Evolutionary conservation across 2,113 vertebrate genomes (phyloP).

Genomic region (Notiomystis cincta): DNA sequence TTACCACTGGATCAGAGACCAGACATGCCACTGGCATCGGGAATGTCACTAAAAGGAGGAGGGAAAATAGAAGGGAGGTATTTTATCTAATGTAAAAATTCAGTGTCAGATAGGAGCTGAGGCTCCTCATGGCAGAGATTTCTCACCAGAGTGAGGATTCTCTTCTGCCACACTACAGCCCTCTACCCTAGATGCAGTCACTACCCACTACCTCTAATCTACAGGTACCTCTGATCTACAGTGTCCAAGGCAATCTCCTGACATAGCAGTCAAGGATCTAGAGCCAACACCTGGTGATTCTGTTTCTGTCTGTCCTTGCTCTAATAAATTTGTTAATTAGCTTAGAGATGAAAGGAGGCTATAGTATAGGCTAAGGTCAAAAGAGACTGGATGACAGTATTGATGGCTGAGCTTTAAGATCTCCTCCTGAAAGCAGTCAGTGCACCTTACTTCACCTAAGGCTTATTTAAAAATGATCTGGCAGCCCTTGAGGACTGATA

Average conservation of each 20-base stretch:
- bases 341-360: not conserved
- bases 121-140: not conserved
- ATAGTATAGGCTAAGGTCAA: not conserved
- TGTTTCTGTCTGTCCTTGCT: not conserved
- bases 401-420: not conserved
- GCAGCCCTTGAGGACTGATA: not conserved
- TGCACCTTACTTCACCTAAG: not conserved
- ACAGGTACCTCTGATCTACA: not conserved
- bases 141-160: not conserved
- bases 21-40: not conserved
- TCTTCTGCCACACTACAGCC: not conserved
- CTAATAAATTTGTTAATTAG: not conserved
- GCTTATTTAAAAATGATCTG: not conserved
- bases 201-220: not conserved
- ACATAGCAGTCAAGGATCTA: not conserved
- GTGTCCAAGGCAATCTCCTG: not conserved
- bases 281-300: not conserved
- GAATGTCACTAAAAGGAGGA: not conserved
- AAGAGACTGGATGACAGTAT: not conserved
- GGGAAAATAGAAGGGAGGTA: not conserved
- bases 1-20: not conserved
- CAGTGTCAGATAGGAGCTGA: not conserved
- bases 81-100: not conserved
- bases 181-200: not conserved
- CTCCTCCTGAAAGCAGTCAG: not conserved